Evolutionary conservation across 1,140 invertebrate genomes (phyloP).

Genomic region (Drosophila saltans): DNA sequence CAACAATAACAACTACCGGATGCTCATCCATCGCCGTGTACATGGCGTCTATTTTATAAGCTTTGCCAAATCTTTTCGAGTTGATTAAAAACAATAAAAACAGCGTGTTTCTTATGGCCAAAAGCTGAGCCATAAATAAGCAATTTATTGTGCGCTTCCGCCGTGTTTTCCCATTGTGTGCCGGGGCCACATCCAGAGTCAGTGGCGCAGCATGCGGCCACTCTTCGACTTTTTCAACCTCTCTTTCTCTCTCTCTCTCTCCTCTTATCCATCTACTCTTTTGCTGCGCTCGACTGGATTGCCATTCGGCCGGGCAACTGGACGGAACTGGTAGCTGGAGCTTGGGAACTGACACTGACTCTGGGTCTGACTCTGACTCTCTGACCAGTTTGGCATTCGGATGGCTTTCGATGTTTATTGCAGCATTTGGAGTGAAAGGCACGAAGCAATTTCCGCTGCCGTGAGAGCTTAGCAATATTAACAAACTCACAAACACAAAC

Average conservation of each 20-base stretch:
- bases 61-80: slow-evolving; percentile 77
- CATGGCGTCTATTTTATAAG: slow-evolving; percentile 78
- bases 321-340: slow-evolving; percentile 26
- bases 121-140: slow-evolving; percentile 81
- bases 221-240: slow-evolving; percentile 16
- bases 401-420: slow-evolving; percentile 79
- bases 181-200: slow-evolving; percentile 35
- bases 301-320: slow-evolving; percentile 24
- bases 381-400: slow-evolving; percentile 71
- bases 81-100: slow-evolving; percentile 82
- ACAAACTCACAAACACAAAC: slow-evolving; percentile 27
- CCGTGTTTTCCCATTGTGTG: slow-evolving; percentile 73
- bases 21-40: slow-evolving; percentile 69
- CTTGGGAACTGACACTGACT: slow-evolving; percentile 24
- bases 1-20: slow-evolving; percentile 56
- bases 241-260: neutral
- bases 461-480: slow-evolving; percentile 79
- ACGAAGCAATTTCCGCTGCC: slow-evolving; percentile 78
- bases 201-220: slow-evolving; percentile 60
- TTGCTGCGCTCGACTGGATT: slow-evolving; percentile 34
- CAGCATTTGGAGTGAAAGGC: slow-evolving; percentile 77
- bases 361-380: slow-evolving; percentile 7
- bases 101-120: slow-evolving; percentile 78
- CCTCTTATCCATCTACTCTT: neutral
- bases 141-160: slow-evolving; percentile 81